Evolutionary conservation across 2,888 invertebrate genomes (phyloP), one percentile per base, ranked within the genome.

Genomic region (Acrobasis suavella): DNA sequence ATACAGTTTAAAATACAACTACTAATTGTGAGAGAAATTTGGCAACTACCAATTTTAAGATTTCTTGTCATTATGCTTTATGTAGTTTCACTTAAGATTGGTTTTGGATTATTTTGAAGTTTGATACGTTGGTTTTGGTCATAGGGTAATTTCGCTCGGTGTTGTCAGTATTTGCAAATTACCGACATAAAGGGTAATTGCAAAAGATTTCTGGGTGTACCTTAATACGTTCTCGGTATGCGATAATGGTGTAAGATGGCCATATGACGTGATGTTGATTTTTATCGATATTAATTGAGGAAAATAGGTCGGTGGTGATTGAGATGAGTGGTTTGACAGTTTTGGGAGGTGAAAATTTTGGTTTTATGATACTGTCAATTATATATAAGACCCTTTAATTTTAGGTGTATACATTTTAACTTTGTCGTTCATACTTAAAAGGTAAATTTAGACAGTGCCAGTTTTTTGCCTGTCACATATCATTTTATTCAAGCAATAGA

Each of bases 81-180:
- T 69, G 61, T 54, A 50, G 14, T 0, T 0, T n/a, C 1, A 0
- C 0, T 58, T 68, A 71, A 64, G 56, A 68, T 70, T 65, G 54
- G 50, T 49, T 50, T 64, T 69, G 3, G 52, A 9, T 32, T 65
- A 32, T 14, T 61, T 65, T 39, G 32, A 7, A 62, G 32, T 64
- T 37, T n/a, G 32, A 58, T 64, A 67, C 65, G 62, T 64, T 69
- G 68, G 69, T 67, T 56, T 66, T 67, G 65, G 71, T 74, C 78
- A 68, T 66, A 69, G 78, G 80, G 81, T 83, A 83, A 86, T 87
- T 83, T 76, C 66, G 70, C 69, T 73, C 81, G 76, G 85, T 89
- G 85, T 87, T 86, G 83, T 80, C 81, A 83, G 83, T 83, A 82
- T 84, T 83, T 81, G 85, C 86, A 88, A 88, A 89, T 90, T 89